Evolutionary conservation across 1,140 invertebrate genomes (phyloP), one percentile per base, ranked within the genome.

Genomic region (Atta colombica): DNA sequence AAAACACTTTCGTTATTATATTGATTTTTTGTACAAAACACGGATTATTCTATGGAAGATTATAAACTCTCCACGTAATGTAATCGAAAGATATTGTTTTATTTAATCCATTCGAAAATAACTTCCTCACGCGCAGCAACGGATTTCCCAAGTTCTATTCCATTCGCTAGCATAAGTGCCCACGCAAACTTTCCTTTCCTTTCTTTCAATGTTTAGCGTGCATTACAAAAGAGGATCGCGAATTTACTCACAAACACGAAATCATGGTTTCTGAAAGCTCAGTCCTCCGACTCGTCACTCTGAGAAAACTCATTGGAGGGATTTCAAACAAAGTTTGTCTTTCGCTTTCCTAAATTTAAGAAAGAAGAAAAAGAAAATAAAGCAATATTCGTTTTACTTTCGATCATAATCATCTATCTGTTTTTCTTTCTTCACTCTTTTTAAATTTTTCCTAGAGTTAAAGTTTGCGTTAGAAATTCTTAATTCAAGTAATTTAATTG

Each of bases 181-280:
- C 75, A 14, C 3, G 25, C 60, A 68, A 86, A 86, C 85, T 82
- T 82, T 63, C 25, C 55, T 53, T 71, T 82, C n/a, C 45, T 82
- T 71, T 71, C 66, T 18, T 81, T 63, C 77, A 31, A 16, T 39
- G 28, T 68, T 61, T 51, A 53, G 14, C 12, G 51, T 12, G 51
- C 63, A 18, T 35, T 21, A n/a, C 28, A 31, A n/a, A 51, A 14
- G 31, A 69, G 31, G 63, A 65, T 68, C 66, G 77, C 31, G 51
- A 86, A 82, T 71, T 86, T 78, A 53, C 77, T 61, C 77, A 66
- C 85, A 86, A 86, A 86, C 77, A 86, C 55, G 66, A 21, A 49
- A 72, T 84, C 69, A 74, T 39, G n/a, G 25, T 25, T 61, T 25
- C 51, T 49, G 51, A 72, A 14, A 74, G 69, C 39, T 49, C 69